Percentiles rank a stretch among this genome's conserved stretches.
phyloP scores from a whole-genome alignment of 2,113 vertebrate species.

The Anhinga anhinga region DNA sequence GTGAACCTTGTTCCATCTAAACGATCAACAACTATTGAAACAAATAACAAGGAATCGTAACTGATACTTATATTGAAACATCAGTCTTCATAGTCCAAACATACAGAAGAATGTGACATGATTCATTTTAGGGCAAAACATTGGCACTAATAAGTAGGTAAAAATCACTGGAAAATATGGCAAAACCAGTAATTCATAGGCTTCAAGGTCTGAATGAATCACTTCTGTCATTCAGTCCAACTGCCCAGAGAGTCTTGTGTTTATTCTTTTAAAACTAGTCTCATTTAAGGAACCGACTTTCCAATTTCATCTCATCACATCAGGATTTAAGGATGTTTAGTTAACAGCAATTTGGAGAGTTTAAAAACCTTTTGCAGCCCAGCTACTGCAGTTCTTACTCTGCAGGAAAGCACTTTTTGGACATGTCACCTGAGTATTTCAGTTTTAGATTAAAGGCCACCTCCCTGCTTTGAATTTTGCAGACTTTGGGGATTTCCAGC shows the following conservation, averaged over 20 bases:
- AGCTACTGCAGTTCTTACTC: neutral
- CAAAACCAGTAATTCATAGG: neutral
- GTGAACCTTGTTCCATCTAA: neutral
- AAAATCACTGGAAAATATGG: neutral
- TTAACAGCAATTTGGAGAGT: neutral
- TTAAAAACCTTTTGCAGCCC: neutral
- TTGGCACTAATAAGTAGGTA: neutral
- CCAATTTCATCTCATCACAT: neutral
- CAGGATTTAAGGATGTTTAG: neutral
- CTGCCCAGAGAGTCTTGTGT: neutral
- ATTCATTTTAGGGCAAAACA: neutral
- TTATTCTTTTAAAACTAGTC: neutral
- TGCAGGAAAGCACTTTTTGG: neutral
- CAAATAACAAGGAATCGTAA: neutral
- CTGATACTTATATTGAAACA: neutral
- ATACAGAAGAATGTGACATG: neutral
- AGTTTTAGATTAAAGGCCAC: slow-evolving; percentile 6
- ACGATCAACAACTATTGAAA: neutral
- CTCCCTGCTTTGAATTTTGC: neutral
- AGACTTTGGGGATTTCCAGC: neutral
- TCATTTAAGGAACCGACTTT: neutral
- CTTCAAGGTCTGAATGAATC: neutral
- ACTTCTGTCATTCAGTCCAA: neutral
- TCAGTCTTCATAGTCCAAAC: neutral
- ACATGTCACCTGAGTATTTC: neutral